phyloP scores from a whole-genome alignment of 2,113 vertebrate genomes.

The Aptenodytes forsteri region DNA sequence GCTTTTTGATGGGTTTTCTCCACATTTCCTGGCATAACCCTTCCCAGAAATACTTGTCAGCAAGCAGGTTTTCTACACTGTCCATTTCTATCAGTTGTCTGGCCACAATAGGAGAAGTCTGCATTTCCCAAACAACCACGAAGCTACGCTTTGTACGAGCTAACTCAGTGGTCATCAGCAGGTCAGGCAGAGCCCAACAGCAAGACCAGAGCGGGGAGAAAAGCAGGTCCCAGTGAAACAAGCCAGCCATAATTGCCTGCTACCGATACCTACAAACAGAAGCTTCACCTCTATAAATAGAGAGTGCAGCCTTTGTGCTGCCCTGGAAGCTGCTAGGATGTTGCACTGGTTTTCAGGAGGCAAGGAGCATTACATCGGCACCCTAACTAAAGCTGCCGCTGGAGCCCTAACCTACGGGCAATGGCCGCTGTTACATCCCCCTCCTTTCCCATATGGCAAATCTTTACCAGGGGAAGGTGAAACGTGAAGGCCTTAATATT shows the following conservation, averaged over 20 bases:
- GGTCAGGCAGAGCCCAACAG: not conserved
- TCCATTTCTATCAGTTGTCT: not conserved
- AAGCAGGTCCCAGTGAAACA: not conserved
- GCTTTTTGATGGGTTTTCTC: slow-evolving; percentile 8
- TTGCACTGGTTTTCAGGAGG: not conserved
- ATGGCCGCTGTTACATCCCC: not conserved
- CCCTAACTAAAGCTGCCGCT: not conserved
- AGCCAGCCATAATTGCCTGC: not conserved
- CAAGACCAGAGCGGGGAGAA: not conserved
- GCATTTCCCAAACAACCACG: not conserved
- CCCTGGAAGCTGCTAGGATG: not conserved
- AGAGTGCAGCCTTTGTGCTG: not conserved
- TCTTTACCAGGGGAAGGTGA: not conserved
- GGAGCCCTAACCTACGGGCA: not conserved
- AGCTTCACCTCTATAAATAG: not conserved
- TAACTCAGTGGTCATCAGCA: not conserved
- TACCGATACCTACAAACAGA: not conserved
- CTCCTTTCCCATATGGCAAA: not conserved
- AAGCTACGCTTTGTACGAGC: not conserved
- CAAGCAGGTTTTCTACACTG: not conserved
- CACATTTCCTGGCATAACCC: not conserved
- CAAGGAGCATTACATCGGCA: not conserved
- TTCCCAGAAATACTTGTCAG: not conserved
- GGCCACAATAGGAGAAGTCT: not conserved
- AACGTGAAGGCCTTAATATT: not conserved